phyloP scores from a whole-genome alignment of 2,113 vertebrate species.

The Panthera leo region DNA sequence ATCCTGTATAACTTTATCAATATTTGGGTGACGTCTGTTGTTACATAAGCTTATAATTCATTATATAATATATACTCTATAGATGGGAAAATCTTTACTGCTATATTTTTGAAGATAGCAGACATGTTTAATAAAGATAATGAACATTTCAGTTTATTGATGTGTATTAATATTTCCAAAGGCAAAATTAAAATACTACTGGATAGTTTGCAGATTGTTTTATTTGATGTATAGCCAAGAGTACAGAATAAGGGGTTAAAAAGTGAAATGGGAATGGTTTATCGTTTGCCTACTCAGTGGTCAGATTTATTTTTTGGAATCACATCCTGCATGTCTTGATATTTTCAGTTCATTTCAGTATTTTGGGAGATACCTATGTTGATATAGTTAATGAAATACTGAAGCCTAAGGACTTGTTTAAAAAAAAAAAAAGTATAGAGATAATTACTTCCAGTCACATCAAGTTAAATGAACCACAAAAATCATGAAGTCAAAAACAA shows the following conservation, averaged over 20 bases:
- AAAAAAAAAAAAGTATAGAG: conserved; percentile 50
- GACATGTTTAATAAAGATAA: neutral
- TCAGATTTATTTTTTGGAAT: neutral
- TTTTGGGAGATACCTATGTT: conserved; percentile 32
- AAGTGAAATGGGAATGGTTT: neutral
- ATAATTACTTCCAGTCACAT: conserved; percentile 63
- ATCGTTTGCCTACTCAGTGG: neutral
- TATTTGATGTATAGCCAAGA: neutral
- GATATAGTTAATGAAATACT: conserved; percentile 60
- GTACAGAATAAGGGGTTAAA: neutral
- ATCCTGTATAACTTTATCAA: neutral
- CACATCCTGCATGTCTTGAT: neutral
- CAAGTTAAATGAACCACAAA: neutral
- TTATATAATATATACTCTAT: neutral
- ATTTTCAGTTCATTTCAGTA: conserved; percentile 43
- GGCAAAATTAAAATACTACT: neutral
- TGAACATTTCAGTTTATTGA: conserved; percentile 1
- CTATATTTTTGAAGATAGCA: neutral
- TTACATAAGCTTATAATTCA: neutral
- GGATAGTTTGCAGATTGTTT: neutral
- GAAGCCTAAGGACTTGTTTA: conserved; percentile 63
- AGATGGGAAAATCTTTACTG: neutral
- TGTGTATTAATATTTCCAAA: conserved; percentile 20
- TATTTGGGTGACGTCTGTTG: conserved; percentile 30
- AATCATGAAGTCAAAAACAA: conserved; percentile 38